A percentile compares a stretch with the other conserved stretches of the same genome.
These are phyloP conservation scores for Spatula versicolor DNA, from an alignment of 2,797 vertebrate genomes.

Conservation along the genomic window DNA sequence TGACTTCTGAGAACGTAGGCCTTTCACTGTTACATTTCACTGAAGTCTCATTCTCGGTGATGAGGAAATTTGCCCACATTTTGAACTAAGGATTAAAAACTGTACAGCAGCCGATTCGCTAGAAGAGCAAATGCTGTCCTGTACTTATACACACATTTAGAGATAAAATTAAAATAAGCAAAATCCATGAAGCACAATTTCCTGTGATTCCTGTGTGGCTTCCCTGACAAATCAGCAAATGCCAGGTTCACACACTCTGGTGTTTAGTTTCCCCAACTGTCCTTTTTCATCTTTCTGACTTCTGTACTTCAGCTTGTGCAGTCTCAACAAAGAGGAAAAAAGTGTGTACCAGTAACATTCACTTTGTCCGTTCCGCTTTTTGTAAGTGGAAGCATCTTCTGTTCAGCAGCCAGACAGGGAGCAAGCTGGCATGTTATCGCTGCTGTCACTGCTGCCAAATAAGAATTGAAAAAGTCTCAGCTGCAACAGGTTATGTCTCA, in stretches of 20 bases:
- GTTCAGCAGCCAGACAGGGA: neutral
- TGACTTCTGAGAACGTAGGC: neutral
- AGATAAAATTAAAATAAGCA: neutral
- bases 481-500: neutral
- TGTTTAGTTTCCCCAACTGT: neutral
- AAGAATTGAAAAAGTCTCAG: neutral
- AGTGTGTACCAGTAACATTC: neutral
- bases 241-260: neutral
- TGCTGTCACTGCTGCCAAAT: neutral
- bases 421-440: rapidly evolving
- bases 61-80: neutral
- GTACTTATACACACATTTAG: neutral
- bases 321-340: neutral
- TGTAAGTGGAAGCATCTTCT: neutral
- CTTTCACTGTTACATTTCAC: neutral
- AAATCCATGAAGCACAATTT: neutral
- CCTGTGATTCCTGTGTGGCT: neutral
- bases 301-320: neutral
- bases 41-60: neutral
- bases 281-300: neutral
- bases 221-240: neutral
- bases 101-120: neutral
- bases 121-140: neutral
- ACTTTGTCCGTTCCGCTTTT: neutral
- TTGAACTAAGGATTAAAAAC: neutral